Conservation (phyloP, 2,888 invertebrate species). For the Nebria salina region DNA sequence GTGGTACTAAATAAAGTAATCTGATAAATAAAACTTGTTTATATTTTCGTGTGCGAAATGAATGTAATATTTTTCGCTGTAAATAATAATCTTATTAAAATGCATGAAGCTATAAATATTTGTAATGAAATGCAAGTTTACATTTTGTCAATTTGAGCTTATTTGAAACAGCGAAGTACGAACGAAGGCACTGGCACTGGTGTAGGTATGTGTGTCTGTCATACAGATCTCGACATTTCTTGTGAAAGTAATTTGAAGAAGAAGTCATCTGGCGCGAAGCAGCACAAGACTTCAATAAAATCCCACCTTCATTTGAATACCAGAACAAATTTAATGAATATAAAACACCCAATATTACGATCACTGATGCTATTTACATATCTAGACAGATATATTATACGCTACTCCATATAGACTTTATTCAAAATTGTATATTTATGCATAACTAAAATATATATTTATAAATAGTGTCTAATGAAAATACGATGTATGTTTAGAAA, state of each 20-base stretch:
- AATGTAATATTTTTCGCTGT: no score
- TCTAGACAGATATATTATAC: no score
- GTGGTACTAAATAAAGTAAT: no score
- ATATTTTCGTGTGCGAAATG: no score
- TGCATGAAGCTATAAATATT: no score
- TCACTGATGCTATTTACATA: neutral
- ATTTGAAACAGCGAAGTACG: neutral
- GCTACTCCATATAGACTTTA: neutral
- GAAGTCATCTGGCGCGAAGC: slow-evolving; percentile 11
- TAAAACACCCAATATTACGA: slow-evolving; percentile 39
- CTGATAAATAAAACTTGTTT: no score
- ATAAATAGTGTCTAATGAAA: no score
- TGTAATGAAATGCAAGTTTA: neutral
- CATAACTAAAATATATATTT: no score
- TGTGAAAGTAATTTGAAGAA: slow-evolving; percentile 32
- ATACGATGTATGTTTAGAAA: no score
- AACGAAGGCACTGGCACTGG: neutral
- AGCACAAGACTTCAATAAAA: slow-evolving; percentile 6
- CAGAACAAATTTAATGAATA: slow-evolving; percentile 44
- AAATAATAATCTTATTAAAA: no score
- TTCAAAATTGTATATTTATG: neutral
- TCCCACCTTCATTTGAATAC: slow-evolving; percentile 37
- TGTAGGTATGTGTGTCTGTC: neutral
- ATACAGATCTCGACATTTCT: neutral
- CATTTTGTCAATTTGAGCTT: neutral